Base-by-base conservation (phyloP, 1,140 invertebrate species). In the Sesamia nonagrioides region DNA sequence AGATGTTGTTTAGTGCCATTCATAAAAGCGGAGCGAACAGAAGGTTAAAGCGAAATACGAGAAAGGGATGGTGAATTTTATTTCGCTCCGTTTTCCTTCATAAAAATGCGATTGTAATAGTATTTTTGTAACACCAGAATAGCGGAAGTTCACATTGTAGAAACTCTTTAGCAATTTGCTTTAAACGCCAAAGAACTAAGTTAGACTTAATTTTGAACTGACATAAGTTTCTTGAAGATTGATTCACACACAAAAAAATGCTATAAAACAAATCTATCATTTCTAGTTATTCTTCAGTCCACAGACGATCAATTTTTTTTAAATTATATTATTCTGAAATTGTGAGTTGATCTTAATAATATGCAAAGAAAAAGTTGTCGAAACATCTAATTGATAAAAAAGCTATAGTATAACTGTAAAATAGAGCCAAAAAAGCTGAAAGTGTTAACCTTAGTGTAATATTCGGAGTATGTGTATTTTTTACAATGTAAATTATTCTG, bases 401-500 rank as follows among this genome's bases (percentile, higher is more conserved):
- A 73, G 58, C 69, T 79, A 79, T 58, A 71, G 50, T 80, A 56
- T 63, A 74, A 84, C 40, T 86, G 83, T 86, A 86, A 88, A 86
- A 82, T 93, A 89, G 87, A 88, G 84, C 86, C 84, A 90, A 85
- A 89, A 37, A 85, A 77, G 78, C 83, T 82, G 75, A 83, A 83
- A 81, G 82, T 92, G 90, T 91, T 92, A 92, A 93, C 86, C 86
- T 88, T 94, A 93, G 89, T 79, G 85, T 93, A 89, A 89, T 85
- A 82, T 84, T 88, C 87, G 90, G 88, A 92, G 84, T 92, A 90
- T 88, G 91, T 89, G 92, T 94, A 94, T 94, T 94, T 94, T 94
- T 94, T 94, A 94, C 93, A 94, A 91, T 94, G 92, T 94, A 94
- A 94, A 93, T 92, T 94, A 94, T 92, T 94, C 92, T 94, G 89